Percentiles rank a stretch among this genome's conserved stretches.
phyloP scores from a whole-genome alignment of 2,113 vertebrate species.

The Tragelaphus buxtoni region DNA sequence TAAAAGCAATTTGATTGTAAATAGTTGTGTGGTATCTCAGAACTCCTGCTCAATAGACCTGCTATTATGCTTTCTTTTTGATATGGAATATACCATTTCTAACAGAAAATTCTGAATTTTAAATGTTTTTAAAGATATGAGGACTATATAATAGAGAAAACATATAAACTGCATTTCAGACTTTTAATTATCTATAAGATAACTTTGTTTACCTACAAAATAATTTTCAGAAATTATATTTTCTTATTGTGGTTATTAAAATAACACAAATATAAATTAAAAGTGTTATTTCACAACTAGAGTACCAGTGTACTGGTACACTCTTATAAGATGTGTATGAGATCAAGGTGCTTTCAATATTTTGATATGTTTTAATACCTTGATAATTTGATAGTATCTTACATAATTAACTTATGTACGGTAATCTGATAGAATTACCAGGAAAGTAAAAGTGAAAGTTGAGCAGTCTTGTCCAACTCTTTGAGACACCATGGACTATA shows the following conservation, averaged over 20 bases:
- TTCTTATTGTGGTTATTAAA: neutral
- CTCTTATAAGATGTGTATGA: neutral
- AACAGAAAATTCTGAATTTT: neutral
- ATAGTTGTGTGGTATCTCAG: neutral
- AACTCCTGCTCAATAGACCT: neutral
- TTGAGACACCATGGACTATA: neutral
- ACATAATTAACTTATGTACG: neutral
- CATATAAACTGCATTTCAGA: neutral
- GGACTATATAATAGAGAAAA: neutral
- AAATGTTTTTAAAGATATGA: neutral
- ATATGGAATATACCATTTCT: neutral
- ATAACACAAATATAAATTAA: neutral
- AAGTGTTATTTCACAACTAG: neutral
- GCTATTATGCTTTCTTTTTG: neutral
- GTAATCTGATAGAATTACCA: neutral
- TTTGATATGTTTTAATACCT: neutral
- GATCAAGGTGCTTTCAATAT: neutral
- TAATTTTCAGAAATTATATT: neutral
- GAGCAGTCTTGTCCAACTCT: neutral
- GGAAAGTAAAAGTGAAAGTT: neutral
- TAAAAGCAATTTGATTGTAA: neutral
- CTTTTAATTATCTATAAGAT: neutral
- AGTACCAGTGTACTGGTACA: neutral
- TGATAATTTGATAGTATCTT: neutral
- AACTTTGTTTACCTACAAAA: neutral